phyloP scores from a whole-genome alignment of 2,888 invertebrate genomes.

The Andrena praecox region DNA sequence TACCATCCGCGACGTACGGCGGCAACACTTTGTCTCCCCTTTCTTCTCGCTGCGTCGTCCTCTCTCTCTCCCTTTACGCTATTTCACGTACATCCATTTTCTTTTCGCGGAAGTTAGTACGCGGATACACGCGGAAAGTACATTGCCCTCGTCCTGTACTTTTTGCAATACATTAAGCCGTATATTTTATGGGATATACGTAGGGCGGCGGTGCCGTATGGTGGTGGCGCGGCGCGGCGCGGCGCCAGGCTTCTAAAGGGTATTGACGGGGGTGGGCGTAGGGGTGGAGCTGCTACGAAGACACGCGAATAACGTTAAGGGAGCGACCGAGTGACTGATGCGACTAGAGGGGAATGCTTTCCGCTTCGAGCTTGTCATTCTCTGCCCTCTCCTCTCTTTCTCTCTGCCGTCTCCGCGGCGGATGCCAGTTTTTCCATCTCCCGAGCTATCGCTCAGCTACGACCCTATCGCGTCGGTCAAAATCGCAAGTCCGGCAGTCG shows the following conservation, averaged over 20 bases:
- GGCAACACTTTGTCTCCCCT: conserved; percentile 22
- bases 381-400: conserved; percentile 9
- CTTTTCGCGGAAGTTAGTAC: conserved; percentile 58
- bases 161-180: conserved; percentile 77
- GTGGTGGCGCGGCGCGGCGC: conserved; percentile 23
- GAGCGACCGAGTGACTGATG: conserved; percentile 67
- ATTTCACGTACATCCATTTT: conserved; percentile 65
- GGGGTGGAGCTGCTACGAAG: conserved; percentile 56
- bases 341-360: conserved; percentile 52
- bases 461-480: neutral
- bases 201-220: conserved; percentile 37
- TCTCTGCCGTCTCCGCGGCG: neutral
- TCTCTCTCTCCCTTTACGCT: conserved; percentile 20
- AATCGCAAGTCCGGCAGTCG: conserved; percentile 13
- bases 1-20: neutral
- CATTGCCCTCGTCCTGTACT: conserved; percentile 67
- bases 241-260: conserved; percentile 22
- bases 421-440: conserved; percentile 1
- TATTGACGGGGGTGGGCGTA: conserved; percentile 53
- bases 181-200: conserved; percentile 76
- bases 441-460: too few relatives aligned
- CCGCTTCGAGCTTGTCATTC: conserved; percentile 34
- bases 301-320: conserved; percentile 76
- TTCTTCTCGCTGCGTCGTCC: conserved; percentile 24
- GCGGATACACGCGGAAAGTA: conserved; percentile 58